These are phyloP conservation scores for Halocynthia roretzi DNA, from an alignment of 23 tunicate genomes.

Conservation along the genomic window DNA sequence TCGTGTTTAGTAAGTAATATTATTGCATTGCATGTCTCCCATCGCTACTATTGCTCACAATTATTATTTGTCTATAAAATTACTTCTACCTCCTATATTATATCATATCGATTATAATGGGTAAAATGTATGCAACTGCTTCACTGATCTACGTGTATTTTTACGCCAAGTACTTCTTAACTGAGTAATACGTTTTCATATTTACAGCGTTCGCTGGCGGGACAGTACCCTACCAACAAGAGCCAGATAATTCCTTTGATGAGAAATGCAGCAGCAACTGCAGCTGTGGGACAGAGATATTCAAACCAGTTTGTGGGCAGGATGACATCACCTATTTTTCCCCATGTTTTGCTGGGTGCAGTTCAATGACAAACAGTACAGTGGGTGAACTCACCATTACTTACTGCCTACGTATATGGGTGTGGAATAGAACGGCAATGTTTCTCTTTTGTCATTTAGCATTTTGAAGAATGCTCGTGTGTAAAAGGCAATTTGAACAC, in stretches of 20 bases:
- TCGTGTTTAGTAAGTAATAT: too few species aligned
- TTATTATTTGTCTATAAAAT: too few species aligned
- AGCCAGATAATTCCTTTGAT: background rate
- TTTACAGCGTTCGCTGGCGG: constrained; percentile 17
- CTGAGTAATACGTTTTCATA: background rate
- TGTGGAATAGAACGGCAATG: too few species aligned
- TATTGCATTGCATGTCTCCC: too few species aligned
- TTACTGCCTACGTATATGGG: too few species aligned
- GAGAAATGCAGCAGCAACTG: constrained; percentile 2
- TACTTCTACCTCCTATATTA: too few species aligned
- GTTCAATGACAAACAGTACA: background rate
- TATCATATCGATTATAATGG: too few species aligned
- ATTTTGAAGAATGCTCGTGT: background rate
- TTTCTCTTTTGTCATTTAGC: background rate
- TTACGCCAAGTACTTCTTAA: too few species aligned
- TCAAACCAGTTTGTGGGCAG: constrained; percentile 27
- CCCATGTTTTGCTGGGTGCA: constrained; percentile 31
- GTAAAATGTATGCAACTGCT: too few species aligned
- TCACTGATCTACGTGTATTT: too few species aligned
- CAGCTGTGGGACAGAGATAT: constrained; percentile 4
- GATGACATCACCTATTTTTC: constrained; percentile 26
- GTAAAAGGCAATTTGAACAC: background rate
- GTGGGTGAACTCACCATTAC: background rate
- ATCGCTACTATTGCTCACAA: too few species aligned
- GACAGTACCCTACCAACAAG: background rate